Evolutionary conservation across 37 sponge, comb jelly and placozoan genomes (phyloP).

Genomic region (Agelas oroides): DNA sequence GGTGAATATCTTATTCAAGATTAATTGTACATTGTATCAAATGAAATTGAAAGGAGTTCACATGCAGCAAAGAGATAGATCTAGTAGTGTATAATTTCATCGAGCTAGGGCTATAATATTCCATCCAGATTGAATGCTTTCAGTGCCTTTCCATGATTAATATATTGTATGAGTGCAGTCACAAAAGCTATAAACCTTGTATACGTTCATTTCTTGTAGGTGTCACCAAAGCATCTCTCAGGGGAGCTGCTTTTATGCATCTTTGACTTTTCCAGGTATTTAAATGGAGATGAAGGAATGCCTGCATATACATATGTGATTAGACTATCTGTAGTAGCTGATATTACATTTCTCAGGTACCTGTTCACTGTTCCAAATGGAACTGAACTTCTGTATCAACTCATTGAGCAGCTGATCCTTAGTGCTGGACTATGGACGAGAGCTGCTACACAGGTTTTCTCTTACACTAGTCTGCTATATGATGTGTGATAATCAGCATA

Average conservation of each 20-base stretch:
- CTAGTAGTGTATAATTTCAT: too few species aligned
- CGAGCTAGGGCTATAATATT: too few species aligned
- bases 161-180: too few species aligned
- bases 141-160: too few species aligned
- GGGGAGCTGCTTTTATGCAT: constrained; percentile 47
- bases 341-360: constrained; percentile 25
- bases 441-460: constrained; percentile 49
- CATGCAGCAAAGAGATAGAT: too few species aligned
- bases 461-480: too few species aligned
- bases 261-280: constrained; percentile 42
- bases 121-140: too few species aligned
- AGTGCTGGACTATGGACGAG: constrained; percentile 70
- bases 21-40: too few species aligned
- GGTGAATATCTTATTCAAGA: too few species aligned
- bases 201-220: constrained; percentile 18
- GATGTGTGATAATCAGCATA: neutral
- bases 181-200: too few species aligned
- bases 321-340: too few species aligned
- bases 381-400: constrained; percentile 58
- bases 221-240: constrained; percentile 51
- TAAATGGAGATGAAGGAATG: neutral
- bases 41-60: too few species aligned
- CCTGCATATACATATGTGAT: neutral
- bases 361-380: constrained; percentile 53
- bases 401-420: constrained; percentile 71